Evolutionary conservation across 1,140 invertebrate genomes (phyloP).

Genomic region (Diprion similis): DNA sequence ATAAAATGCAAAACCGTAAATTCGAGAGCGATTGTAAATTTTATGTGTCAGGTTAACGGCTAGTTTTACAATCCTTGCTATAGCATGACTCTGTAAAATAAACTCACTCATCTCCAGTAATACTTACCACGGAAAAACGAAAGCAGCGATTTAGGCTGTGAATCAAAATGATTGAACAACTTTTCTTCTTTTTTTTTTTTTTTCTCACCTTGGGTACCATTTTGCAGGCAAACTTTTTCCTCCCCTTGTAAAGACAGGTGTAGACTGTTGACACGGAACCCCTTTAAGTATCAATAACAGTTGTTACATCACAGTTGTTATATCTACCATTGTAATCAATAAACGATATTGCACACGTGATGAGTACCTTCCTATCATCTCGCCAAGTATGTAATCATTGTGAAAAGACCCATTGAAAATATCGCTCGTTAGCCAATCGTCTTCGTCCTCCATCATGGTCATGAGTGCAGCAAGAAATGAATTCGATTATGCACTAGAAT

Average conservation of each 20-base stretch:
- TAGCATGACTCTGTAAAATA: too few species aligned
- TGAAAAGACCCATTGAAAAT: constrained; percentile 29
- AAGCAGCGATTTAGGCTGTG: too few species aligned
- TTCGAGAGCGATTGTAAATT: too few species aligned
- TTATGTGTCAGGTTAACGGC: too few species aligned
- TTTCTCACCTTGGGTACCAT: constrained; percentile 43
- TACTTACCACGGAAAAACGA: too few species aligned
- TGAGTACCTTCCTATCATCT: constrained; percentile 46
- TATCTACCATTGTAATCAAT: not conserved
- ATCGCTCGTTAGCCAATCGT: constrained; percentile 25
- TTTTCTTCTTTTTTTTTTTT: constrained; percentile 5
- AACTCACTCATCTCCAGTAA: too few species aligned
- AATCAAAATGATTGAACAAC: too few species aligned
- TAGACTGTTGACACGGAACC: constrained; percentile 47
- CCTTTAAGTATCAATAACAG: constrained; percentile 30
- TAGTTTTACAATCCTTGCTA: too few species aligned
- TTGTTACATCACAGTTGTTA: not conserved
- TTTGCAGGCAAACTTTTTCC: constrained; percentile 46
- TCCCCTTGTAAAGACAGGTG: constrained; percentile 43
- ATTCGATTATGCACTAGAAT: not conserved
- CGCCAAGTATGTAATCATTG: constrained; percentile 42
- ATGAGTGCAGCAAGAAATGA: not conserved
- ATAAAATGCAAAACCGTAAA: too few species aligned
- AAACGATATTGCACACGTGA: not conserved
- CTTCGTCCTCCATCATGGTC: constrained; percentile 27